These are phyloP conservation scores for Drosophila leontia DNA, from an alignment of 1,140 invertebrate species.

Conservation along the genomic window DNA sequence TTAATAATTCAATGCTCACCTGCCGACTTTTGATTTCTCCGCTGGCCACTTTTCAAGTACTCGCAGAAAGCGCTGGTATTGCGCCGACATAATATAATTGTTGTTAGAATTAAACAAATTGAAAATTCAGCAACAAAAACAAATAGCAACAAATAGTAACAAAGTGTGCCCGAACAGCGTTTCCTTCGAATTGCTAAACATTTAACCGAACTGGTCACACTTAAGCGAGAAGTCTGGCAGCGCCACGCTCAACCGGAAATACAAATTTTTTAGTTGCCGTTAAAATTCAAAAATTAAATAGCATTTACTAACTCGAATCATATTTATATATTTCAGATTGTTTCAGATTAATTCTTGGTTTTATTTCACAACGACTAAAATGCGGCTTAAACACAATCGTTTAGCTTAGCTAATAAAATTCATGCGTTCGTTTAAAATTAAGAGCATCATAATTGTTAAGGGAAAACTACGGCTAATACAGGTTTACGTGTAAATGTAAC, in stretches of 20 bases:
- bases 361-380: conserved; percentile 81
- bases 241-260: too few species aligned
- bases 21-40: conserved; percentile 89
- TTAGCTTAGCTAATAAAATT: conserved; percentile 74
- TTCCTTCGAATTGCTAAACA: too few species aligned
- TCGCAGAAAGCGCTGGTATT: conserved; percentile 90
- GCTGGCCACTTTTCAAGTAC: conserved; percentile 92
- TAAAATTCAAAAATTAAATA: too few species aligned
- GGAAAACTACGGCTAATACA: conserved; percentile 66
- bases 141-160: conserved; percentile 3
- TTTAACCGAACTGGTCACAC: too few species aligned
- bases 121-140: conserved; percentile 10
- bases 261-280: too few species aligned
- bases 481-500: conserved; percentile 53
- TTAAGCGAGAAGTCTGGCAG: too few species aligned
- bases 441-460: conserved; percentile 68
- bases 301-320: too few species aligned
- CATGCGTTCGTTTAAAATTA: conserved; percentile 68
- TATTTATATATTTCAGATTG: not conserved
- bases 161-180: too few species aligned
- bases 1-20: conserved; percentile 86
- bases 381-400: conserved; percentile 70
- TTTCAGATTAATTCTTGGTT: conserved; percentile 46
- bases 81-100: conserved; percentile 86
- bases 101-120: conserved; percentile 17